phyloP scores from a whole-genome alignment of 1,140 invertebrate genomes.

The Rhopalosiphum padi region DNA sequence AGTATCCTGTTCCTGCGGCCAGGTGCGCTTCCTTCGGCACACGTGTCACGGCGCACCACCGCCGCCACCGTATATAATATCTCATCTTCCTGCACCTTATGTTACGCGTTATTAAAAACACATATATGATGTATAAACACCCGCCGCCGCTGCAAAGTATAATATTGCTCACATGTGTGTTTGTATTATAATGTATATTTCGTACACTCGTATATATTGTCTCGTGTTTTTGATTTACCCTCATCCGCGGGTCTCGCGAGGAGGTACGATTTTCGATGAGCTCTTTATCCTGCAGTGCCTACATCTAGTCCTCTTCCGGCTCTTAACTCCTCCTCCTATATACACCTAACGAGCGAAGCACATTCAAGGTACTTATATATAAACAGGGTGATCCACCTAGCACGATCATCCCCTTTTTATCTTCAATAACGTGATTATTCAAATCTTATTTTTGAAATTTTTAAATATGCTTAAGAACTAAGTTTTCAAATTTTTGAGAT shows the following conservation, averaged over 20 bases:
- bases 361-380: not conserved
- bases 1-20: constrained; percentile 57
- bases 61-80: constrained; percentile 6
- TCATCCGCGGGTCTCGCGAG: not conserved
- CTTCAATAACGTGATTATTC: no score
- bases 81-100: constrained; percentile 45
- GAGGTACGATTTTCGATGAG: not conserved
- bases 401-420: no score
- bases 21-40: constrained; percentile 47
- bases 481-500: no score
- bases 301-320: not conserved
- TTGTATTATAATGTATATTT: not conserved
- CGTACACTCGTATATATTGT: not conserved
- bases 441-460: no score
- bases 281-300: not conserved
- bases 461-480: no score
- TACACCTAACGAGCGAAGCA: not conserved
- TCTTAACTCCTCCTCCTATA: not conserved
- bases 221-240: not conserved
- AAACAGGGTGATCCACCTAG: not conserved
- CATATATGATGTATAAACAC: not conserved
- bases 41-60: constrained; percentile 22
- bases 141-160: not conserved
- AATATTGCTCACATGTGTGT: not conserved
- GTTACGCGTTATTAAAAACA: constrained; percentile 48